Evolutionary conservation across 2,888 invertebrate species (phyloP), one percentile per base, ranked within the genome.

Genomic region (Brassicogethes aeneus): DNA sequence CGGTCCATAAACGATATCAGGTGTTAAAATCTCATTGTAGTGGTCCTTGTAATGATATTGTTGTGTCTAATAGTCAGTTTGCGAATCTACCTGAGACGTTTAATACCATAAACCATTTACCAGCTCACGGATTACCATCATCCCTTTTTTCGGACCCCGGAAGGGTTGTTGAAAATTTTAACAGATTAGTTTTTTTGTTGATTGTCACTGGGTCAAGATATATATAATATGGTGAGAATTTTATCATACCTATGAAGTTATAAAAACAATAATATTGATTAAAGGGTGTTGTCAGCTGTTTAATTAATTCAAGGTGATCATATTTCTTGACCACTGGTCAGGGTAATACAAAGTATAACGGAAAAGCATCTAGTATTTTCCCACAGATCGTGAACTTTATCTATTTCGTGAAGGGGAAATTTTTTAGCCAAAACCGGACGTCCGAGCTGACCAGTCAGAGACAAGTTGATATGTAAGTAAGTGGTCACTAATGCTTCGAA

Each of bases 21-120:
- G 52, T 53, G 55, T 39, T 42, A 41, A 36, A 40, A 56, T 57
- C 60, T 52, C 53, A 10, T 61, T 60, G 56, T 61, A 37, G 36
- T 37, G 47, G 51, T 49, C 44, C 54, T 54, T 59, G 60, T 61
- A 61, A 59, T 60, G 52, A 55, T 55, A 59, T 57, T 61, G 54
- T 54, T 49, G 43, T 48, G 50, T 50, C 47, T 47, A 45, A 51
- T 49, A 47, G 23, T 23, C 23, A 23, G 23, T 23, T 47, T 43
- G 41, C 46, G 44, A 51, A 47, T 46, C 43, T 55, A 56, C 56
- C 59, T 56, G 55, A 46, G 44, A 30, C 44, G 16, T 10, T 10
- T 23, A 23, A 23, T 23, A 10, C 23, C 5, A 5, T 23, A 23
- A 23, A 23, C 23, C 23, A 10, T 23, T 23, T 23, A 7, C 5